These are phyloP conservation scores for Carabus problematicus DNA, from an alignment of 2,888 invertebrate genomes.

Conservation along the genomic window DNA sequence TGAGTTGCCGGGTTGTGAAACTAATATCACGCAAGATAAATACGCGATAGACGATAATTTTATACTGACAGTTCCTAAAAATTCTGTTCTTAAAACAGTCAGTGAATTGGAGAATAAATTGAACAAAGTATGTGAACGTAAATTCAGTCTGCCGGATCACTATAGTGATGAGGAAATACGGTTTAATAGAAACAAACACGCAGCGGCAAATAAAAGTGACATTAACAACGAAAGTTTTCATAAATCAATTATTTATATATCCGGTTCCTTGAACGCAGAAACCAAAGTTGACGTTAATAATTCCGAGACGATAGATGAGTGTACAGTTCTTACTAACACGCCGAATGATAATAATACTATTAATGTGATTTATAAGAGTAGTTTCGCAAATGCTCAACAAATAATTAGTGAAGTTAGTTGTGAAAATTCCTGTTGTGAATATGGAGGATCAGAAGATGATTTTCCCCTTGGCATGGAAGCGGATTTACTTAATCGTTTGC, in stretches of 20 bases:
- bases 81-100: conserved; percentile 6
- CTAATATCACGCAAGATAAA: conserved; percentile 60
- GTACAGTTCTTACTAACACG: conserved; percentile 49
- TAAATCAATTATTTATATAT: conserved; percentile 56
- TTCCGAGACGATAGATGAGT: conserved; percentile 55
- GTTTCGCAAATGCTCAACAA: conserved; percentile 55
- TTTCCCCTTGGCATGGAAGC: conserved; percentile 59
- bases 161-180: neutral
- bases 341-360: conserved; percentile 53
- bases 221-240: conserved; percentile 49
- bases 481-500: conserved; percentile 50
- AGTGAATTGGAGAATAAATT: conserved; percentile 1
- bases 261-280: conserved; percentile 50
- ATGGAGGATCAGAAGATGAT: conserved; percentile 51
- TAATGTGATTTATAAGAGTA: conserved; percentile 56
- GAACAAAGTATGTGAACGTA: conserved; percentile 5
- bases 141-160: too few relatives aligned
- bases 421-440: conserved; percentile 50
- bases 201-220: conserved; percentile 17
- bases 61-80: conserved; percentile 58
- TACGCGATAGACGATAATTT: conserved; percentile 58
- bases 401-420: conserved; percentile 55
- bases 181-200: conserved; percentile 7
- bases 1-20: conserved; percentile 70
- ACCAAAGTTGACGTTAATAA: conserved; percentile 48